Evolutionary conservation across 2,888 invertebrate genomes (phyloP).

Genomic region (Archips crataeganus): DNA sequence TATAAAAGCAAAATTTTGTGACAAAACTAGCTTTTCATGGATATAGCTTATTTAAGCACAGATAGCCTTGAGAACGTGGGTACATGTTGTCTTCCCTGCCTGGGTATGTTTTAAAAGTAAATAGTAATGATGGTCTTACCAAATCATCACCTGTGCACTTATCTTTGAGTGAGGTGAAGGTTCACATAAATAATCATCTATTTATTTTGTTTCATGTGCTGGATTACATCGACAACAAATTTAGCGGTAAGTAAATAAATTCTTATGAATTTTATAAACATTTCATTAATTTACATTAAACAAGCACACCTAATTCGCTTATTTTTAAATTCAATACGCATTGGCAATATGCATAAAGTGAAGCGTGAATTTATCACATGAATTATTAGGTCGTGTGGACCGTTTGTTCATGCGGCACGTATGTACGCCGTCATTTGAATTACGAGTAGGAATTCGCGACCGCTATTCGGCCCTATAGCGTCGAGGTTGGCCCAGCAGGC

Average conservation of each 20-base stretch:
- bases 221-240: conserved; percentile 52
- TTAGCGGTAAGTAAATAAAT: conserved; percentile 74
- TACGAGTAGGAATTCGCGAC: conserved; percentile 84
- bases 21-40: conserved; percentile 60
- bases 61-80: conserved; percentile 76
- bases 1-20: not conserved
- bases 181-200: conserved; percentile 24
- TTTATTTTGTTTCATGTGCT: conserved; percentile 77
- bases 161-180: not conserved
- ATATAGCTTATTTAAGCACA: conserved; percentile 68
- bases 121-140: not conserved
- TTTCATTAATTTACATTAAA: not conserved
- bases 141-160: not conserved
- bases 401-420: conserved; percentile 78
- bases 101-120: conserved; percentile 58
- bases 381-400: conserved; percentile 80
- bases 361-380: conserved; percentile 61
- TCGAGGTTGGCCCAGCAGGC: conserved; percentile 61
- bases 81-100: conserved; percentile 79
- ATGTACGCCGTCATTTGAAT: conserved; percentile 73
- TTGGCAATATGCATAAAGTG: conserved; percentile 52
- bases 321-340: conserved; percentile 53
- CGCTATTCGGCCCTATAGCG: conserved; percentile 80
- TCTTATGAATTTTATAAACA: not conserved
- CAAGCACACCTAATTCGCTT: conserved; percentile 23